Evolutionary conservation across 2,888 invertebrate genomes (phyloP), one percentile per base, ranked within the genome.

Genomic region (Harpalus rufipes): DNA sequence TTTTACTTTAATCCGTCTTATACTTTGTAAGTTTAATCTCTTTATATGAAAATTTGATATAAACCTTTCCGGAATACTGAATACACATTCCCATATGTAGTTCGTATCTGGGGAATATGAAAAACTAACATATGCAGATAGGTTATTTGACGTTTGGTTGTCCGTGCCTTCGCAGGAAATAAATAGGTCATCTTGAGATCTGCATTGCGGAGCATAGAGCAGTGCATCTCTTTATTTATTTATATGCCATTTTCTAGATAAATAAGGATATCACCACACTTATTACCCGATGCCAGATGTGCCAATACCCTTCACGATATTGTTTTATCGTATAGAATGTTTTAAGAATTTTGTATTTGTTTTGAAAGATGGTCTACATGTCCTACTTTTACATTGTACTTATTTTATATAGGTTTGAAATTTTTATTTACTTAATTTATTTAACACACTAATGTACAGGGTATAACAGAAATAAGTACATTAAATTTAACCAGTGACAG

Each of bases 71-170:
- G 10, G 44, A 51, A 51, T 51, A 51, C 44, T 51, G 44, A 51
- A 51, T 51, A 8, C 44, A 51, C 12, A 51, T 51, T 51, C 1
- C 2, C 44, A 32, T 51, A 12, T 12, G 44, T 51, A 51, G 44
- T 51, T 51, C 44, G 10, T 51, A 51, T 51, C 10, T 51, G 8
- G 44, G 44, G 44, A 10, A 51, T 51, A 51, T 51, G 44, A 51
- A 51, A 51, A 51, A 51, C 44, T 51, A 51, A 51, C 44, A 51
- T 51, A 51, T 51, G 44, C 44, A 51, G 44, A 51, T 51, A 51
- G 44, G 10, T 51, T 51, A 51, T 51, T 51, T 51, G 44, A 51
- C 44, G 44, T 51, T 51, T 51, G 44, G 44, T 51, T 51, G 44
- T 51, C 44, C 44, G 10, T 51, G 44, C 44, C 44, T 51, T 51